phyloP scores from a whole-genome alignment of 2,113 vertebrate species.

The Campylomormyrus tamandua region DNA sequence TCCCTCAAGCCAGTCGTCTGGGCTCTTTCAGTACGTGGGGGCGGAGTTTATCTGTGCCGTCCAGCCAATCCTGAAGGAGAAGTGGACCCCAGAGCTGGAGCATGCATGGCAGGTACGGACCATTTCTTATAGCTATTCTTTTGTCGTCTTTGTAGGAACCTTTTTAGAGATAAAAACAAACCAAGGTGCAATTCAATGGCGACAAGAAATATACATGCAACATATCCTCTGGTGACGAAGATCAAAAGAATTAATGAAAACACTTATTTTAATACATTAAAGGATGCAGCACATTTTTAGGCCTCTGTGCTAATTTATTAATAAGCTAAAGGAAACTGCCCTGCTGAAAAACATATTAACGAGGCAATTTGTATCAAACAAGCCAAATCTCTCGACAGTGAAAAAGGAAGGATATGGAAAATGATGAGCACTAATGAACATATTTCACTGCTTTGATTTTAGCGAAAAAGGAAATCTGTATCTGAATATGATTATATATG shows the following conservation, averaged over 20 bases:
- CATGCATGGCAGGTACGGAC: constrained; percentile 63
- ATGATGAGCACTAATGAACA: neutral
- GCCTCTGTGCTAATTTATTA: neutral
- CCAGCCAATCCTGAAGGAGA: constrained; percentile 62
- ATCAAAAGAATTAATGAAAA: neutral
- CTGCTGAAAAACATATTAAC: neutral
- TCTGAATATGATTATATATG: neutral
- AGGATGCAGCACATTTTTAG: neutral
- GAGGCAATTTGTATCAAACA: neutral
- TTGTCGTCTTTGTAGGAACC: neutral
- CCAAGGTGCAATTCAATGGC: neutral
- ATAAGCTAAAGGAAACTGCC: neutral
- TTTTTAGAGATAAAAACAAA: neutral
- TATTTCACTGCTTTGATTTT: neutral
- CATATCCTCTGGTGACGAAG: neutral
- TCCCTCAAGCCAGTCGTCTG: neutral
- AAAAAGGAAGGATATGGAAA: neutral
- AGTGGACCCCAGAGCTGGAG: constrained; percentile 62
- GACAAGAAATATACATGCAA: neutral
- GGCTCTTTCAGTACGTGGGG: constrained; percentile 60
- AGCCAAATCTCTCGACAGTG: neutral
- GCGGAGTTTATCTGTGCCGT: constrained; percentile 65
- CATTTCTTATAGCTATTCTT: neutral
- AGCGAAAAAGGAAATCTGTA: neutral
- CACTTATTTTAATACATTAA: neutral